Base-by-base conservation (phyloP, 2,888 invertebrate genomes). In the Leucophora obtusa region DNA sequence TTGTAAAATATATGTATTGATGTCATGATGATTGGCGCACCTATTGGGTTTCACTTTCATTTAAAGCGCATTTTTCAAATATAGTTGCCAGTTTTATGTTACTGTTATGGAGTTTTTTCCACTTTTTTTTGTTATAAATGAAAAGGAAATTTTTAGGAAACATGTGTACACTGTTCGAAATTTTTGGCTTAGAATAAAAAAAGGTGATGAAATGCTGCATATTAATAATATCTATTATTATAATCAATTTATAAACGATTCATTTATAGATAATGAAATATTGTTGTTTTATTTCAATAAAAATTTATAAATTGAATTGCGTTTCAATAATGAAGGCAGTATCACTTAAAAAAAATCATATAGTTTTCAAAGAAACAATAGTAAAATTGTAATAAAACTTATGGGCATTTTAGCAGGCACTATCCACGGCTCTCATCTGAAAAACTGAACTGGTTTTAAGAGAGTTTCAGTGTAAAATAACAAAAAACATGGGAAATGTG, bases 41-140 rank as follows among this genome's bases (percentile, higher is more conserved):
- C 59, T 38, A 15, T 50, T n/a, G 47, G 58, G 24, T 77, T 77
- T 77, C 70, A 77, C 76, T 77, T 77, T 77, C 70, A 77, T 71
- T 53, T 38, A 15, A 21, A 60, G 60, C 70, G 15, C 38, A 21
- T 60, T 58, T 58, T 59, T 54, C 8, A 7, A 18, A 66, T 24
- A 66, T 17, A 66, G 56, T 50, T 7, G 15, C 24, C 66, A 24
- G 38, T 15, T 24, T 28, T 56, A 54, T 18, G 17, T 66, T 17
- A 11, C 15, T 43, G 15, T 24, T 43, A 54, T 66, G 24, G n/a
- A 47, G n/a, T 47, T 47, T 43, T 5, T 28, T 28, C 3, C 7
- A 7, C 28, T 28, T 28, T 28, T 21, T 21, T 21, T 28, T 28
- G 28, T 28, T 28, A n/a, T 6, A n/a, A 47, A n/a, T 6, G 43